phyloP scores from a whole-genome alignment of 2,888 invertebrate genomes.

The Noctua comes region DNA sequence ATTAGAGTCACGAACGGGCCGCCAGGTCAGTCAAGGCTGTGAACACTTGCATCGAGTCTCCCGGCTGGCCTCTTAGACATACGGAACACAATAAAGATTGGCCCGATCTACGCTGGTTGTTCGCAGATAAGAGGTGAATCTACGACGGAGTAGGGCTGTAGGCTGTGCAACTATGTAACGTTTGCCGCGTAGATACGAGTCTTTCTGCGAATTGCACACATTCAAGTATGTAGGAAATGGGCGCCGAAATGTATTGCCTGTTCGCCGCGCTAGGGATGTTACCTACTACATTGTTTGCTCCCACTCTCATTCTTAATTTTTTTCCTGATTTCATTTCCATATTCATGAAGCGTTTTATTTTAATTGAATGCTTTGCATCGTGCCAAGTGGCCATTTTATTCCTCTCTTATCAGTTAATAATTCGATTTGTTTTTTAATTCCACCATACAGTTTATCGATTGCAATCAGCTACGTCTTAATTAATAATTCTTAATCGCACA shows the following conservation, averaged over 20 bases:
- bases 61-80: constrained; percentile 32
- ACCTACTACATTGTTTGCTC: constrained; percentile 35
- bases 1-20: not conserved
- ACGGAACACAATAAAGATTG: constrained; percentile 71
- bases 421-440: constrained; percentile 2
- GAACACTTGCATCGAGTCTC: not conserved
- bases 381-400: constrained; percentile 3
- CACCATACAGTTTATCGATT: constrained; percentile 26
- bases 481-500: constrained; percentile 7
- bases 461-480: constrained; percentile 8
- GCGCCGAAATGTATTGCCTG: constrained; percentile 69
- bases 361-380: constrained; percentile 20
- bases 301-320: constrained; percentile 24
- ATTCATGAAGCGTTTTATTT: constrained; percentile 16
- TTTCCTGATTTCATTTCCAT: constrained; percentile 20
- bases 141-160: constrained; percentile 59
- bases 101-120: constrained; percentile 74
- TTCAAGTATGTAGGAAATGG: constrained; percentile 71
- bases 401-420: constrained; percentile 13
- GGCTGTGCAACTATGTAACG: constrained; percentile 61
- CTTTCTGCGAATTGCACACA: constrained; percentile 75
- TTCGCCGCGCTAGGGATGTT: constrained; percentile 68
- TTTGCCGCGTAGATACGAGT: constrained; percentile 63
- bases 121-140: constrained; percentile 67
- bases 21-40: not conserved